These are phyloP conservation scores for Drosophila pseudotakahashii DNA, from an alignment of 2,888 invertebrate species.

Conservation along the genomic window DNA sequence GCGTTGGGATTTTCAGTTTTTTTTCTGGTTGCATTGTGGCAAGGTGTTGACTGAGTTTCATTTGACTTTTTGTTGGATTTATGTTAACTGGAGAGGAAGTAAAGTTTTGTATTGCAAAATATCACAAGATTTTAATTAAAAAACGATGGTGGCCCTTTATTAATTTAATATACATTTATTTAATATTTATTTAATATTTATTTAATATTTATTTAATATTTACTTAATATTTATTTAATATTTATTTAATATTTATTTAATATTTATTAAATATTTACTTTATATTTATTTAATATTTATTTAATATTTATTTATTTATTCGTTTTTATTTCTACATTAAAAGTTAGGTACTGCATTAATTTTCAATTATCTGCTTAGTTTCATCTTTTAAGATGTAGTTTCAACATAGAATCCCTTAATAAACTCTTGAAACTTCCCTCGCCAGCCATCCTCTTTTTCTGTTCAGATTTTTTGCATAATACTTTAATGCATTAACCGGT, in stretches of 20 bases:
- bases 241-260: too few relatives aligned
- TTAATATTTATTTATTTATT: too few relatives aligned
- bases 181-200: too few relatives aligned
- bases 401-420: neutral
- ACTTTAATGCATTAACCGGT: constrained; percentile 74
- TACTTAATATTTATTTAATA: too few relatives aligned
- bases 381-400: neutral
- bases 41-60: constrained; percentile 49
- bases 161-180: too few relatives aligned
- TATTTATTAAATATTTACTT: too few relatives aligned
- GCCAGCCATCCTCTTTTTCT: neutral
- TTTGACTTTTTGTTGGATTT: constrained; percentile 36
- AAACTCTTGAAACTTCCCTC: constrained; percentile 7
- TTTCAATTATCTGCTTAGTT: neutral
- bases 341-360: too few relatives aligned
- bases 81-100: neutral
- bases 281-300: too few relatives aligned
- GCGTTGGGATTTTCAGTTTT: constrained; percentile 58
- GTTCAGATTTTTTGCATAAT: constrained; percentile 66
- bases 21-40: constrained; percentile 41
- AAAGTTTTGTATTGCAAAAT: neutral
- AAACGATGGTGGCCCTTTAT: too few relatives aligned
- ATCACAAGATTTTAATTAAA: neutral
- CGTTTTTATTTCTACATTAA: too few relatives aligned
- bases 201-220: too few relatives aligned